These are phyloP conservation scores for Copsychus sechellarum DNA, from an alignment of 2,113 vertebrate species.

Conservation along the genomic window DNA sequence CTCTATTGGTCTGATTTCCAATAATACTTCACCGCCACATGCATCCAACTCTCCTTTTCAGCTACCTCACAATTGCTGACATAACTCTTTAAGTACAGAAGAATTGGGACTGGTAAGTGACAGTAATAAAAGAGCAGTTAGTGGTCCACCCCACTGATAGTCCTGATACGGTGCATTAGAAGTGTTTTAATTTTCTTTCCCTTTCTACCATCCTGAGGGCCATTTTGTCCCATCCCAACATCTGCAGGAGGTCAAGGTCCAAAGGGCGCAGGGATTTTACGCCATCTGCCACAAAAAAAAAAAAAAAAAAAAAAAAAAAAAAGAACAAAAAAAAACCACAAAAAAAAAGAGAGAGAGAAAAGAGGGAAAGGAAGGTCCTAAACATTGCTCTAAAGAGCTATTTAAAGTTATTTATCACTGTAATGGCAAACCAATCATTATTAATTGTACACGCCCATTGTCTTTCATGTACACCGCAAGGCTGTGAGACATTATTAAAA, in stretches of 20 bases:
- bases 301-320: constrained; percentile 37
- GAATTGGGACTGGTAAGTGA: constrained; percentile 75
- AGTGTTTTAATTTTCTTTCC: constrained; percentile 77
- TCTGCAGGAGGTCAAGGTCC: constrained; percentile 87
- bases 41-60: constrained; percentile 79
- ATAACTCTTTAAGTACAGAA: constrained; percentile 78
- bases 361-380: background rate
- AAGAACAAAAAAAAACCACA: background rate
- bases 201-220: constrained; percentile 38
- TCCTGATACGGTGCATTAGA: constrained; percentile 85
- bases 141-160: constrained; percentile 80
- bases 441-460: constrained; percentile 55
- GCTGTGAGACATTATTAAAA: constrained; percentile 67
- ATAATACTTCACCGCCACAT: constrained; percentile 73
- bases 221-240: constrained; percentile 77
- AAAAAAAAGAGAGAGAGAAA: background rate
- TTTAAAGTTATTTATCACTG: constrained; percentile 70
- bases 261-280: constrained; percentile 75
- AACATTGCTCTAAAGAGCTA: constrained; percentile 44
- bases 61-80: constrained; percentile 74
- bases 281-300: constrained; percentile 83
- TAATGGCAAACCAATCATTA: constrained; percentile 59
- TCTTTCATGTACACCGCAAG: constrained; percentile 44
- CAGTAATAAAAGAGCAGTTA: constrained; percentile 84
- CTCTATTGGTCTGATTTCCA: constrained; percentile 66